phyloP scores from a whole-genome alignment of 2,797 vertebrate genomes.

The Pseudotriccus pelzelni region DNA sequence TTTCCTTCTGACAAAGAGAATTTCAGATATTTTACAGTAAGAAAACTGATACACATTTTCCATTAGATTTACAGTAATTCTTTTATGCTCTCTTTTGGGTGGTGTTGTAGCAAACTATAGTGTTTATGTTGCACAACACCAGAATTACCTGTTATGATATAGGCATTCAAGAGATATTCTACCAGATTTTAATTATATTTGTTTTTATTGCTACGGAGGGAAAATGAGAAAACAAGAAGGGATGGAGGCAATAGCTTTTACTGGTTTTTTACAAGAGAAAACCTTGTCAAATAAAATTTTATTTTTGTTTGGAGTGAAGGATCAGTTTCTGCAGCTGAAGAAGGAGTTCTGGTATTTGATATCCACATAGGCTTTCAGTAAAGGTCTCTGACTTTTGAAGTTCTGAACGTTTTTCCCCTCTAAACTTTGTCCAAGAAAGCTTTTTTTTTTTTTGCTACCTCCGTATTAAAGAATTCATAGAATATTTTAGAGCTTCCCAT shows the following conservation, averaged over 20 bases:
- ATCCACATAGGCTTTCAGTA: neutral
- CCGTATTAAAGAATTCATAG: neutral
- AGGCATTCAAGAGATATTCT: neutral
- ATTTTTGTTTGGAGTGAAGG: neutral
- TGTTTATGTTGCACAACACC: neutral
- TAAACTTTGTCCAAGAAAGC: neutral
- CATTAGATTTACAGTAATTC: neutral
- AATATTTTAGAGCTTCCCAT: neutral
- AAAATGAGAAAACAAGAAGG: neutral
- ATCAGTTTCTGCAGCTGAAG: neutral
- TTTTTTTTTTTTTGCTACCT: neutral
- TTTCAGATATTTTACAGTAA: neutral
- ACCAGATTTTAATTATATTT: neutral
- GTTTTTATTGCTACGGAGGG: neutral
- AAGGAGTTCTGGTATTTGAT: neutral
- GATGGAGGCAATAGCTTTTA: neutral
- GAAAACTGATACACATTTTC: neutral
- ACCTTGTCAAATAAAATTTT: neutral
- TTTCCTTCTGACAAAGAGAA: neutral
- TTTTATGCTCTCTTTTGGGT: neutral
- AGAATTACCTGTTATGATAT: neutral
- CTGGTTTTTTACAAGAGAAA: neutral
- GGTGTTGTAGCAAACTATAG: neutral
- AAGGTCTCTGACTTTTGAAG: neutral
- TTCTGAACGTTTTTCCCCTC: accelerated